Percentiles rank a stretch among this genome's conserved stretches.
phyloP scores from a whole-genome alignment of 2,797 vertebrate genomes.

The Cetoscarus ocellatus region DNA sequence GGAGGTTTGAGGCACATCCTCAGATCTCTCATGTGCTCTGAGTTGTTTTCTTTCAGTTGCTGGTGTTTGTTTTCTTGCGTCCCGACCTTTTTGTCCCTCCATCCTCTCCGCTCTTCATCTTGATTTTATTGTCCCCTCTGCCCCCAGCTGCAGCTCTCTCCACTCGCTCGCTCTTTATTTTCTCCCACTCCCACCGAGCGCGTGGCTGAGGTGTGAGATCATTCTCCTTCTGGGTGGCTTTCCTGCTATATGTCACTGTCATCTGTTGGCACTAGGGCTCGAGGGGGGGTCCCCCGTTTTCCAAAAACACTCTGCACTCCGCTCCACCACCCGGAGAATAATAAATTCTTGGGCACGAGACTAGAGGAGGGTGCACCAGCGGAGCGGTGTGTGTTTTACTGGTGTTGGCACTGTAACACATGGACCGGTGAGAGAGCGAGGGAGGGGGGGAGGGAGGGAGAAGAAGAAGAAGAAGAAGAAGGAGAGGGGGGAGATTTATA shows the following conservation, averaged over 20 bases:
- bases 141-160: slow-evolving; percentile 69
- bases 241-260: slow-evolving; percentile 87
- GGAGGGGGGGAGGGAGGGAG: slow-evolving; percentile 30
- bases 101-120: slow-evolving; percentile 59
- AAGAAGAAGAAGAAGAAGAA: slow-evolving; percentile 41
- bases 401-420: slow-evolving; percentile 71
- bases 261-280: slow-evolving; percentile 82
- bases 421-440: slow-evolving; percentile 64
- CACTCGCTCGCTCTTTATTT: slow-evolving; percentile 40
- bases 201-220: slow-evolving; percentile 86
- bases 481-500: slow-evolving; percentile 80
- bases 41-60: slow-evolving; percentile 23
- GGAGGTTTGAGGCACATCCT: slow-evolving; percentile 7
- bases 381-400: slow-evolving; percentile 72
- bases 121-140: slow-evolving; percentile 68
- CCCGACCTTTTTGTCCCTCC: slow-evolving; percentile 42
- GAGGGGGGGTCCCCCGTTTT: slow-evolving; percentile 77
- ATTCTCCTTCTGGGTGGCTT: slow-evolving; percentile 88
- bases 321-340: slow-evolving; percentile 69
- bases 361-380: slow-evolving; percentile 58
- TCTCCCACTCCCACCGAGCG: slow-evolving; percentile 67
- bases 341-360: slow-evolving; percentile 80
- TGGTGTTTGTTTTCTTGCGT: slow-evolving; percentile 43
- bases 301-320: slow-evolving; percentile 66
- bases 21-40: slow-evolving; percentile 13